Base-by-base conservation (phyloP, 2,888 invertebrate genomes). In the Itoplectis maculator region DNA sequence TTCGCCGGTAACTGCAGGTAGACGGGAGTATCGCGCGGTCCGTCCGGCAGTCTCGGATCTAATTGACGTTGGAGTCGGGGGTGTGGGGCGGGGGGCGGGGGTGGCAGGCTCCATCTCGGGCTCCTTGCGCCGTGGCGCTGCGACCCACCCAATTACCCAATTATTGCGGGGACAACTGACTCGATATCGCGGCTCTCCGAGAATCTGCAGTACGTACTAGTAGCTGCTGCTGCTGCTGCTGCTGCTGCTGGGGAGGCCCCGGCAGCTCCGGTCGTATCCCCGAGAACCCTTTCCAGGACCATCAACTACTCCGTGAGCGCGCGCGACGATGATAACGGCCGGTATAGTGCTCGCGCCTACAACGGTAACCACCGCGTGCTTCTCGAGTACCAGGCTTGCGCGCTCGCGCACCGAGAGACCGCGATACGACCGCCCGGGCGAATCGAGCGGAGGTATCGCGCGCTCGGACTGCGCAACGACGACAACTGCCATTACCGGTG, bases 81-180 rank as follows among this genome's bases (percentile, higher is more conserved):
- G n/a, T n/a, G n/a, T n/a, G n/a, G n/a, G n/a, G n/a, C n/a, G n/a
- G n/a, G n/a, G n/a, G n/a, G n/a, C n/a, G n/a, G n/a, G n/a, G n/a
- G n/a, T n/a, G n/a, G n/a, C n/a, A 20, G 68, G 79, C 61, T 68
- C 79, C 73, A 76, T 74, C 74, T 69, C 42, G 61, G 68, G 3
- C 69, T 82, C 68, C 75, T 79, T 74, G 78, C 72, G 51, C 56
- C 70, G 54, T n/a, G n/a, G n/a, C n/a, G 73, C 45, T 82, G 3
- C 78, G 84, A 84, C 82, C 82, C 82, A 82, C 80, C 76, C 75
- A 84, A 84, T 82, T 84, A 81, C 68, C 79, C 82, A 82, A 79
- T 82, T 79, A 82, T 79, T 73, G 73, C 54, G 72, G 51, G 47
- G 61, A 72, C 79, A 72, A 79, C 79, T 76, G 66, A 79, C 79